phyloP scores from a whole-genome alignment of 2,888 invertebrate species.

The Mesochorus sp. region DNA sequence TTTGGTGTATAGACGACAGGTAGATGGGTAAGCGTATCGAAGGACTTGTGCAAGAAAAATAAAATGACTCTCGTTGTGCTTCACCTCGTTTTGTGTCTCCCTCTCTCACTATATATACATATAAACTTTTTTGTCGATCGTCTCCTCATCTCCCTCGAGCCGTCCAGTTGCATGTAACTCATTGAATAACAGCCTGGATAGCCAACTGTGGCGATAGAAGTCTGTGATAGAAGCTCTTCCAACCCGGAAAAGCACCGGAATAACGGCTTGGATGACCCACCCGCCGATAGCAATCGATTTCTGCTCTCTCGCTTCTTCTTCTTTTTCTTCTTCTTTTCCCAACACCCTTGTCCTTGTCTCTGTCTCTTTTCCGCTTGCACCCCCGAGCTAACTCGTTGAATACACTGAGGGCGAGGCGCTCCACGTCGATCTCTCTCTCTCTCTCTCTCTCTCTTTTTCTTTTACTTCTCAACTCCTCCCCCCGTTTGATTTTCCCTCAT shows the following conservation, averaged over 20 bases:
- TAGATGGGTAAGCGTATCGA: slow-evolving; percentile 6
- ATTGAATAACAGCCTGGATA: slow-evolving; percentile 59
- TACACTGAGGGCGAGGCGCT: slow-evolving; percentile 39
- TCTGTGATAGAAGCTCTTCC: slow-evolving; percentile 21
- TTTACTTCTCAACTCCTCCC: too few species aligned
- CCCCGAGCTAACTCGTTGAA: slow-evolving; percentile 61
- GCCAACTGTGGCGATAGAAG: slow-evolving; percentile 20
- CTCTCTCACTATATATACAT: background rate
- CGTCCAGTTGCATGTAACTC: slow-evolving; percentile 57
- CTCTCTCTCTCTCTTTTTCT: slow-evolving; percentile 29
- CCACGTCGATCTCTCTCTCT: slow-evolving; percentile 3
- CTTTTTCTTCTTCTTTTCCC: background rate
- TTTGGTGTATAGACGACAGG: slow-evolving; percentile 34
- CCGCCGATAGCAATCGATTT: slow-evolving; percentile 62
- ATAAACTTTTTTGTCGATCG: background rate
- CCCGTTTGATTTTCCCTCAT: slow-evolving; percentile 27
- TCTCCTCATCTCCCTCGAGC: slow-evolving; percentile 31
- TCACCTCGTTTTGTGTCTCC: background rate
- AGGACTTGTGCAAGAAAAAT: slow-evolving; percentile 42
- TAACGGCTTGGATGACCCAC: slow-evolving; percentile 48
- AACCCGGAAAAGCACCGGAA: slow-evolving; percentile 44
- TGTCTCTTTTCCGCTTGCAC: slow-evolving; percentile 14
- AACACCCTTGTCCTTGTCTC: slow-evolving; percentile 3
- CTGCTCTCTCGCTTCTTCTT: slow-evolving; percentile 31
- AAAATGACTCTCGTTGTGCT: slow-evolving; percentile 9